phyloP scores from a whole-genome alignment of 2,888 invertebrate species.

The Arrhopalites spinosus region DNA sequence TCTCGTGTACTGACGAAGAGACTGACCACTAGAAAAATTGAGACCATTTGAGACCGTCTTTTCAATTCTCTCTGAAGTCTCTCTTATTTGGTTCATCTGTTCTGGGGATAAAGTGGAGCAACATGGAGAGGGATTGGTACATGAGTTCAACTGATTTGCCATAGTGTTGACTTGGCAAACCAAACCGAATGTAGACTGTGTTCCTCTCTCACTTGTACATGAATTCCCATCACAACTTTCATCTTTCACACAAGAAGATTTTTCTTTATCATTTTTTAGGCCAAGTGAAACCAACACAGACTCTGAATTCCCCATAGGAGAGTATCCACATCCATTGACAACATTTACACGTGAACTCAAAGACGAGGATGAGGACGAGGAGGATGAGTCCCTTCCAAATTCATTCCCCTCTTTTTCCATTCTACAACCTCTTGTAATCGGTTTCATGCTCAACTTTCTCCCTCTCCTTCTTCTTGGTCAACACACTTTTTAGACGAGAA shows the following conservation, averaged over 20 bases:
- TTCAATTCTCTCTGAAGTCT: too few relatives aligned
- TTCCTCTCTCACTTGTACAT: background rate
- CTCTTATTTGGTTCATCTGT: too few relatives aligned
- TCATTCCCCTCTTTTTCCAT: constrained; percentile 28
- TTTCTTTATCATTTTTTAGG: constrained; percentile 18
- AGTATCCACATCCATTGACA: constrained; percentile 17
- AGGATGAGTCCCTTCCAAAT: constrained; percentile 6
- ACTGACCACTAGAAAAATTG: constrained; percentile 12
- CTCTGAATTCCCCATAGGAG: constrained; percentile 7
- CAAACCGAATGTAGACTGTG: background rate
- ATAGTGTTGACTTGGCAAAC: background rate
- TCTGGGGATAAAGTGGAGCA: background rate
- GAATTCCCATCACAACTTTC: background rate
- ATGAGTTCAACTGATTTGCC: constrained; percentile 2
- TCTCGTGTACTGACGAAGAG: background rate
- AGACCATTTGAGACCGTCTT: background rate
- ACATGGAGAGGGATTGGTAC: background rate
- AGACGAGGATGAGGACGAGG: background rate
- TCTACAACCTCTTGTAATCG: constrained; percentile 24
- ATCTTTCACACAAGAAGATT: background rate
- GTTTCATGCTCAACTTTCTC: background rate
- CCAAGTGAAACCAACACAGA: background rate
- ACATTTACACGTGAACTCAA: constrained; percentile 13
- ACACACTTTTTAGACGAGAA: background rate
- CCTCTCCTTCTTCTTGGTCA: background rate